Evolutionary conservation across 2,797 vertebrate species (phyloP), one percentile per base, ranked within the genome.

Genomic region (Lepilemur ruficaudatus): DNA sequence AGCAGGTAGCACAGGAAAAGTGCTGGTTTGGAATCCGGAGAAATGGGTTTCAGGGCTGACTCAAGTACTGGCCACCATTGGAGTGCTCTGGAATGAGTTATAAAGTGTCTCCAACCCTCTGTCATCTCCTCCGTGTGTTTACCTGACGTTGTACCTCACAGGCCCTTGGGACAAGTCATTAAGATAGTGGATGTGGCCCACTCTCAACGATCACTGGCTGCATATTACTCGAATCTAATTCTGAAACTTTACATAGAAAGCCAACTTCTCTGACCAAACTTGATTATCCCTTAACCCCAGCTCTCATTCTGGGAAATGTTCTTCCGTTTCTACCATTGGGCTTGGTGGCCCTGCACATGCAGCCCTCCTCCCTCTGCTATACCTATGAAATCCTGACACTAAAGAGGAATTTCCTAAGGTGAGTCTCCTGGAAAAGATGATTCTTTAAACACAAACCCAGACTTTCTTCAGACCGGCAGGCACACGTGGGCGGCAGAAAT

Each of bases 101-200:
- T 1, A 5, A 55, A 46, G 69, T 4, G 12, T 18, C 28, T 41
- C 6, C 13, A 0, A 18, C 55, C 3, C 30, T 32, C 43, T 25
- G 32, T 13, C 15, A 0, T 41, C 70, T 35, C 75, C 46, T 28
- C 38, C 50, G 15, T 3, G n/a, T 13, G 38, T 4, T 57, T 18
- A n/a, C 17, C 32, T 11, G 4, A 30, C 8, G 2, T 18, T 12
- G 4, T 3, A 7, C n/a, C 52, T 46, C 41, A 11, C 10, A 0
- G 63, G 7, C 3, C 2, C 0, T 28, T 2, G 28, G n/a, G 32
- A 23, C 18, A 25, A 41, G n/a, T 2, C 4, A 32, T 10, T 17
- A 72, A 20, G 63, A 25, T 1, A 4, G n/a, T 0, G 2, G 23
- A 7, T 1, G 0, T 14, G 18, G 23, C 35, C 11, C 10, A 35